Base-by-base conservation (phyloP, 2,113 vertebrate species). In the Excalfactoria chinensis region DNA sequence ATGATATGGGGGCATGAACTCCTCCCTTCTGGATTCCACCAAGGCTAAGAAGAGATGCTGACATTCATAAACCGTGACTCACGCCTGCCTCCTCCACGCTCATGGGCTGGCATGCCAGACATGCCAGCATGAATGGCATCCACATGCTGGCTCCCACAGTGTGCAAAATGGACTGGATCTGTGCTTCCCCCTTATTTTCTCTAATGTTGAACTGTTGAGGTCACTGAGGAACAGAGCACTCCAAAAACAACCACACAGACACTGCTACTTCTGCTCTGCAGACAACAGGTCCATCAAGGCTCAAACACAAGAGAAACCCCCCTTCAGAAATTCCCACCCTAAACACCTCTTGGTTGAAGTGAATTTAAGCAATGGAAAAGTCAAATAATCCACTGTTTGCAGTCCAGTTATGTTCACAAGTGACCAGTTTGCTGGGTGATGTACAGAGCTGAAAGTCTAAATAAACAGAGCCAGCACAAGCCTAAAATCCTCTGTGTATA, bases 31-130 rank as follows among this genome's bases (percentile, higher is more conserved):
- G 44, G 25, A 90, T 94, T 88, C 74, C 78, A 80, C 17, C 34
- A 70, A 84, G 64, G 28, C 70, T 40, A 75, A 58, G 67, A 74
- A 90, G 81, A 95, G 94, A 73, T 13, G 44, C 56, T 73, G 72
- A 76, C 51, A 85, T 93, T 86, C 76, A 93, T 13, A 66, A 90
- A 51, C 40, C n/a, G 11, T 82, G 75, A 94, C 75, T 92, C 93
- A 93, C 0, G 3, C 43, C 28, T 40, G 22, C 76, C 51, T 71
- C 3, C 2, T 66, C 87, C 67, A 51, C 10, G 2, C 76, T 86
- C 80, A 28, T 30, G 58, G 82, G 53, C 28, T 77, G 86, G 70
- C 56, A 72, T 68, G 79, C 66, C 62, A 75, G 53, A 87, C 93
- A 85, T 44, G 21, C 43, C 76, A 84, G n/a, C 46, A 40, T 2